A percentile compares a stretch with the other conserved stretches of the same genome.
phyloP scores from a whole-genome alignment of 2,888 invertebrate species.

The Lithodes maja region DNA sequence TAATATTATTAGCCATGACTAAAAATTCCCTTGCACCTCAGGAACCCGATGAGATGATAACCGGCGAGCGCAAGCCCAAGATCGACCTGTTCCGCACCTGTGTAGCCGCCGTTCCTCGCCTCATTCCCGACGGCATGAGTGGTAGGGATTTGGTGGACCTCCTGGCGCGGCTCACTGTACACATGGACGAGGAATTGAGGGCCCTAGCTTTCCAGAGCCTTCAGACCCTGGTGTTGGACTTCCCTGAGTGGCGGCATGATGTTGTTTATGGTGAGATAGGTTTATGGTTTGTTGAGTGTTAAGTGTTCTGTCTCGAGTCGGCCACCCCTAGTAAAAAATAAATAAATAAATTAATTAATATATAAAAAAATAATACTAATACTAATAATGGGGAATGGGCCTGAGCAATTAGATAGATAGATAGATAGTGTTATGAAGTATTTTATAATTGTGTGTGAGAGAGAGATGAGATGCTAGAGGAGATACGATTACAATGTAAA shows the following conservation, averaged over 20 bases:
- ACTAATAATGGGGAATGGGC: too few relatives aligned
- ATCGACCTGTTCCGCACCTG: conserved; percentile 98
- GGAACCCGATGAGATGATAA: conserved; percentile 92
- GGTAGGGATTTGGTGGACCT: conserved; percentile 95
- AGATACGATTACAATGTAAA: too few relatives aligned
- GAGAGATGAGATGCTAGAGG: too few relatives aligned
- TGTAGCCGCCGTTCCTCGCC: conserved; percentile 97
- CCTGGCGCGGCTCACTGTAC: conserved; percentile 93
- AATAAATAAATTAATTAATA: too few relatives aligned
- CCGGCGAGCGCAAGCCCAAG: conserved; percentile 97
- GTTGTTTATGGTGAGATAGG: conserved; percentile 81
- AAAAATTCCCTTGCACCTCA: conserved; percentile 59
- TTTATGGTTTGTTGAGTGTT: background rate
- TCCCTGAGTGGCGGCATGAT: conserved; percentile 98
- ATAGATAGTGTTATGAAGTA: too few relatives aligned
- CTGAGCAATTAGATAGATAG: too few relatives aligned
- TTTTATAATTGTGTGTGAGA: background rate
- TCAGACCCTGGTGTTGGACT: conserved; percentile 96
- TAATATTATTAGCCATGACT: too few relatives aligned
- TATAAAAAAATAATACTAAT: too few relatives aligned
- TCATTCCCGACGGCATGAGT: conserved; percentile 98
- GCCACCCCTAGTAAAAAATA: too few relatives aligned
- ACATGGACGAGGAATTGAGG: conserved; percentile 98
- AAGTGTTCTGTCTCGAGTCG: background rate
- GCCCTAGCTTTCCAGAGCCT: conserved; percentile 95